phyloP scores from a whole-genome alignment of 2,797 vertebrate genomes.

The Coracias cyanogaster region DNA sequence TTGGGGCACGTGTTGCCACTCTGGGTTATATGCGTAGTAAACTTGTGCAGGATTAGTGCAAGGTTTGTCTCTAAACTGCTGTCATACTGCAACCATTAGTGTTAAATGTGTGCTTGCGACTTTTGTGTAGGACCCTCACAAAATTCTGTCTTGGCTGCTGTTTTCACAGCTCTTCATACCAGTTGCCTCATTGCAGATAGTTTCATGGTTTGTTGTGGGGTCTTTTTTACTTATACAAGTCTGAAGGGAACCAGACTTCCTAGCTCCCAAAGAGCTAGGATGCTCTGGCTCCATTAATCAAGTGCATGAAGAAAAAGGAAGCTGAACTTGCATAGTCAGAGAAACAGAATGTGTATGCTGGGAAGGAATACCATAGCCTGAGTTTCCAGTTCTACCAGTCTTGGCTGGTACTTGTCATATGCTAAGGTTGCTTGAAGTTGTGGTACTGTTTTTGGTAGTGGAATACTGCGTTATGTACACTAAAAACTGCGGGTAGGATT shows the following conservation, averaged over 20 bases:
- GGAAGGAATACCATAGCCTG: not conserved
- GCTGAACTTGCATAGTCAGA: not conserved
- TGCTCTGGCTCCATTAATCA: not conserved
- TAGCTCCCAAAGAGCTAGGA: not conserved
- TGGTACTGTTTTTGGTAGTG: not conserved
- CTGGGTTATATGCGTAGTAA: not conserved
- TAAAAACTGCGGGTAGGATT: not conserved
- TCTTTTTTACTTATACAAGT: not conserved
- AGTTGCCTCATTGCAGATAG: not conserved
- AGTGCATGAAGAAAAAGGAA: not conserved
- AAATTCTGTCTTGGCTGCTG: not conserved
- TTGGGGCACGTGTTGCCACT: not conserved
- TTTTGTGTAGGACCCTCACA: not conserved
- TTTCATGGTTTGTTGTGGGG: not conserved
- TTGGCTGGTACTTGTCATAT: not conserved
- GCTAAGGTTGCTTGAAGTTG: not conserved
- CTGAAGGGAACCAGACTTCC: not conserved
- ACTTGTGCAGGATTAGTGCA: not conserved
- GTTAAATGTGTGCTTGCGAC: not conserved
- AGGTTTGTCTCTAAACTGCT: not conserved
- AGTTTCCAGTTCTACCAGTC: not conserved
- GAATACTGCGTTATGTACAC: not conserved
- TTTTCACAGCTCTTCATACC: not conserved
- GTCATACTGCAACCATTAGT: not conserved
- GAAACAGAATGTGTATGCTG: not conserved